A percentile compares a stretch with the other conserved stretches of the same genome.
Evolutionary conservation across 2,797 vertebrate genomes (phyloP).

Genomic region (Zonotrichia albicollis): DNA sequence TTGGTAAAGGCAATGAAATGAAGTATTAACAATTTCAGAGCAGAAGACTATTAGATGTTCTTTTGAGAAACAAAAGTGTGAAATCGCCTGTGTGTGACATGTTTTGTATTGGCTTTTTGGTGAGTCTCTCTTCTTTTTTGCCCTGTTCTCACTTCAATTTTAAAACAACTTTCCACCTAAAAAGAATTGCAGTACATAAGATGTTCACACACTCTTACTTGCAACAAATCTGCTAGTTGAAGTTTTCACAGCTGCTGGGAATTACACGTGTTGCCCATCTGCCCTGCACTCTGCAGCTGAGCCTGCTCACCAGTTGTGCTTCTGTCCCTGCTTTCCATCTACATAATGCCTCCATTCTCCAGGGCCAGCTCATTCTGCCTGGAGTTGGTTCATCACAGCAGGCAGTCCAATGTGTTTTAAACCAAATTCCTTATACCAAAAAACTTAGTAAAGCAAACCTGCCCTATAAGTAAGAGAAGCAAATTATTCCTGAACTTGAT

Average conservation of each 20-base stretch:
- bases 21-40: not conserved
- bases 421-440: fast-evolving
- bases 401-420: not conserved
- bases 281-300: not conserved
- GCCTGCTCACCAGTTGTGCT: not conserved
- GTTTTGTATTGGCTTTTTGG: not conserved
- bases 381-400: not conserved
- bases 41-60: not conserved
- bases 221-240: not conserved
- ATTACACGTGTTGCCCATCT: not conserved
- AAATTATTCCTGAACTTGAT: not conserved
- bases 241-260: not conserved
- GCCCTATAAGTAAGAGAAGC: not conserved
- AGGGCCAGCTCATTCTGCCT: not conserved
- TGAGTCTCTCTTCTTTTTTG: not conserved
- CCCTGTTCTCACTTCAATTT: not conserved
- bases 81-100: not conserved
- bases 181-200: not conserved
- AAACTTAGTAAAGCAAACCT: not conserved
- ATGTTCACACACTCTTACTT: not conserved
- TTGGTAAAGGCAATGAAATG: not conserved
- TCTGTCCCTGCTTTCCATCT: not conserved
- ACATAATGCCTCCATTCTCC: not conserved
- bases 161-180: not conserved
- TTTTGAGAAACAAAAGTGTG: not conserved